Evolutionary conservation across 2,797 vertebrate species (phyloP).

Genomic region (Oryzias dopingdopingensis): DNA sequence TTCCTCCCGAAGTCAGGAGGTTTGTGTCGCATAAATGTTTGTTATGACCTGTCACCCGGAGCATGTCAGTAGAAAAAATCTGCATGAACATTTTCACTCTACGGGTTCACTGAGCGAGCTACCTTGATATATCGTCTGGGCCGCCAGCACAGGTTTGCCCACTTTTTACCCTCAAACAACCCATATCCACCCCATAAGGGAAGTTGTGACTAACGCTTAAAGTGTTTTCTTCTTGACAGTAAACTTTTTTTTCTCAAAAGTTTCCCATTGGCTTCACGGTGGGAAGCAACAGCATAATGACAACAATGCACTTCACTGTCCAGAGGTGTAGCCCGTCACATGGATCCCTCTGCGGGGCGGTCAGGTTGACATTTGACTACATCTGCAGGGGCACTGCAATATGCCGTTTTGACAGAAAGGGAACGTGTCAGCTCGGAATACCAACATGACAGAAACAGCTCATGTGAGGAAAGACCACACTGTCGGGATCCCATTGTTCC

Average conservation of each 20-base stretch:
- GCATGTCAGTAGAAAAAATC: too few relatives aligned
- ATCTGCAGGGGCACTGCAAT: conserved; percentile 63
- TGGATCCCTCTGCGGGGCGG: conserved; percentile 40
- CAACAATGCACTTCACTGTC: conserved; percentile 33
- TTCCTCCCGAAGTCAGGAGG: too few relatives aligned
- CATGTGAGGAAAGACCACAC: conserved; percentile 28
- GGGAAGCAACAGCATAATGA: conserved; percentile 36
- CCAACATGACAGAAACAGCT: conserved; percentile 36
- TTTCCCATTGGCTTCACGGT: conserved; percentile 32
- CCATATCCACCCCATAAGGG: too few relatives aligned
- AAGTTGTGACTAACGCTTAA: too few relatives aligned
- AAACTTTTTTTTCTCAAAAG: neutral
- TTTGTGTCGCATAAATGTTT: too few relatives aligned
- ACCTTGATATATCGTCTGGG: too few relatives aligned
- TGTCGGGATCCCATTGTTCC: conserved; percentile 11
- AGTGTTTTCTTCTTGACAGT: too few relatives aligned
- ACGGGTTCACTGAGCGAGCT: too few relatives aligned
- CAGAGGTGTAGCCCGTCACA: conserved; percentile 41
- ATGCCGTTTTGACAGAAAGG: conserved; percentile 64
- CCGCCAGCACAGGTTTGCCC: too few relatives aligned
- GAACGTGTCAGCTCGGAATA: conserved; percentile 60
- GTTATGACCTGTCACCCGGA: too few relatives aligned
- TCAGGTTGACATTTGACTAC: conserved; percentile 68
- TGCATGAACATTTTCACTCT: too few relatives aligned
- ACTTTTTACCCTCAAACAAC: too few relatives aligned